Evolutionary conservation across 2,888 invertebrate species (phyloP).

Genomic region (Eulithis testata): DNA sequence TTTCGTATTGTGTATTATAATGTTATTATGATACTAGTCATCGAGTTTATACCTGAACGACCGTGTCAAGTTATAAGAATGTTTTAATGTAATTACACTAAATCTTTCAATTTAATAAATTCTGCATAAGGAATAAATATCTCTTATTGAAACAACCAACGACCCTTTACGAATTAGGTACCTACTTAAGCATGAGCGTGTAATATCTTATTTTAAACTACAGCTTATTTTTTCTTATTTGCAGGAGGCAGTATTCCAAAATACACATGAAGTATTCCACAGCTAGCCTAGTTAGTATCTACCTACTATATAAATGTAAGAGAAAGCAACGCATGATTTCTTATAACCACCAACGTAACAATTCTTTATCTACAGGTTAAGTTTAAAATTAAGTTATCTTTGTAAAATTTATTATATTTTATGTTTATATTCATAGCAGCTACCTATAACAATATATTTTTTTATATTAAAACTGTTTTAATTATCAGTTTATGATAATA

Average conservation of each 20-base stretch:
- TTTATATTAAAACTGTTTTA: constrained; percentile 42
- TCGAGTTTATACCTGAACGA: constrained; percentile 74
- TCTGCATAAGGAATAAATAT: constrained; percentile 68
- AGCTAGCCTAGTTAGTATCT: constrained; percentile 63
- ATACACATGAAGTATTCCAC: constrained; percentile 81
- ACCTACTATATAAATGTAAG: constrained; percentile 66
- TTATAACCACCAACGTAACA: constrained; percentile 69
- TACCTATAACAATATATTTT: constrained; percentile 41
- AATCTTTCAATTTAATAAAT: constrained; percentile 79
- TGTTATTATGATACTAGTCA: constrained; percentile 73
- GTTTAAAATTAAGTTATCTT: constrained; percentile 67
- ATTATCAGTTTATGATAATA: constrained; percentile 37
- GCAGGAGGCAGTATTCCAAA: constrained; percentile 83
- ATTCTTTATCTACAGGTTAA: constrained; percentile 64
- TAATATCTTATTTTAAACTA: constrained; percentile 33
- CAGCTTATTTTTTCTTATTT: constrained; percentile 66
- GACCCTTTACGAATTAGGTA: constrained; percentile 44
- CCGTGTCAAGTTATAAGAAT: constrained; percentile 69
- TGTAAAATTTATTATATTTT: constrained; percentile 50
- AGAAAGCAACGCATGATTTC: constrained; percentile 75
- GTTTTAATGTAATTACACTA: constrained; percentile 77
- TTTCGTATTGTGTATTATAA: constrained; percentile 56
- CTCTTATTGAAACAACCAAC: constrained; percentile 64
- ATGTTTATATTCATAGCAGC: constrained; percentile 38
- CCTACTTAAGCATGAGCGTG: background rate